phyloP scores from a whole-genome alignment of 2,797 vertebrate species.

The Diplodus sargus region DNA sequence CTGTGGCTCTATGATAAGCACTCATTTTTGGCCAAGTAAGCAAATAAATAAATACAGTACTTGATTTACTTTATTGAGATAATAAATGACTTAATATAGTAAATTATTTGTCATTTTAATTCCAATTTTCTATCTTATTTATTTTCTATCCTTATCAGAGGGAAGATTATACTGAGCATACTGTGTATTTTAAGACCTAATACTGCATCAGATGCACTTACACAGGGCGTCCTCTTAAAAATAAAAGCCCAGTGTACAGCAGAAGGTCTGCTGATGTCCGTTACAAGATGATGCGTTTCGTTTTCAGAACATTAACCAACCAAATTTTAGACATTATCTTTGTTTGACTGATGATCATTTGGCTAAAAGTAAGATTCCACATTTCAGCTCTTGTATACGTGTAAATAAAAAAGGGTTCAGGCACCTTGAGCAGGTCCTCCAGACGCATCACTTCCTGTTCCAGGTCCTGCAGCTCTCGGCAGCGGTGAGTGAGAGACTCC shows the following conservation, averaged over 20 bases:
- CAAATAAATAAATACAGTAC: neutral
- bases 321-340: neutral
- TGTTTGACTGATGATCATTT: neutral
- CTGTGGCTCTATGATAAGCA: neutral
- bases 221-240: neutral
- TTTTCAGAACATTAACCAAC: neutral
- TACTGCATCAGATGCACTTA: neutral
- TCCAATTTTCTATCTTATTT: no score
- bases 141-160: neutral
- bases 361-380: neutral
- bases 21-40: neutral
- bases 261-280: neutral
- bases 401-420: neutral
- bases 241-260: no score
- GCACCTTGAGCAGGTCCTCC: conserved; percentile 97
- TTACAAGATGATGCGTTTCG: neutral
- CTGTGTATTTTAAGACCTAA: neutral
- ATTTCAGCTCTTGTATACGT: neutral
- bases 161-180: neutral
- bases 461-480: conserved; percentile 94
- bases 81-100: neutral
- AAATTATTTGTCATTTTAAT: neutral
- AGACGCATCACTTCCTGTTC: conserved; percentile 95
- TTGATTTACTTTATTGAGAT: neutral
- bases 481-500: conserved; percentile 92